Evolutionary conservation across 1,140 invertebrate species (phyloP), one percentile per base, ranked within the genome.

Genomic region (Gyrodactylus salaris): DNA sequence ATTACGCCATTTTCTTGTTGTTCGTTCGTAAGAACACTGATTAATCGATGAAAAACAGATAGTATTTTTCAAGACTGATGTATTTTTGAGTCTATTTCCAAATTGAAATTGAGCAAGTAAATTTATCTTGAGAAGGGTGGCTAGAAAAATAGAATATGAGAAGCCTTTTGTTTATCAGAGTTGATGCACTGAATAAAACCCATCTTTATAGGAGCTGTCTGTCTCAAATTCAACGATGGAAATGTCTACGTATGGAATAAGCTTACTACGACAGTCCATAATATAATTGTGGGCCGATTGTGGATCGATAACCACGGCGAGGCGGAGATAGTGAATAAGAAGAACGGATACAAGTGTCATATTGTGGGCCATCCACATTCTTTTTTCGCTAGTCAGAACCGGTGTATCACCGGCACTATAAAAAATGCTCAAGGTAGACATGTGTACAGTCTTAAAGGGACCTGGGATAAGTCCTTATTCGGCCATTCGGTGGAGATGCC

Each of bases 281-380:
- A 99, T 81, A 97, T 98, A 75, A 97, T 99, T 76, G 92, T 99
- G 34, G 95, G 95, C 73, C 92, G 91, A 82, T 84, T 99, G 74
- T 99, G 95, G 95, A 90, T 99, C 20, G 95, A 98, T 83, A 91
- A 98, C 80, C 89, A 94, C 79, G 95, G 94, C 27, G 93, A 98
- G 78, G 96, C 95, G 90, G 91, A 95, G 78, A 96, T 97, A 75
- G 84, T 85, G 25, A 91, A 93, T 81, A 86, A 89, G 75, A 78
- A 76, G 27, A 85, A 86, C 68, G 90, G 90, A 72, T 87, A 93
- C 77, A 91, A 89, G 79, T 96, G 68, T 23, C 2, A 69, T 2
- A 21, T 69, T 7, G 16, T 23, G 7, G 20, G 24, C 24, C 20
- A 69, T 7, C 21, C 68, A 21, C 23, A 69, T 24, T 69, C 68